Conservation (phyloP, 2,797 vertebrate species). For the Morus bassanus region DNA sequence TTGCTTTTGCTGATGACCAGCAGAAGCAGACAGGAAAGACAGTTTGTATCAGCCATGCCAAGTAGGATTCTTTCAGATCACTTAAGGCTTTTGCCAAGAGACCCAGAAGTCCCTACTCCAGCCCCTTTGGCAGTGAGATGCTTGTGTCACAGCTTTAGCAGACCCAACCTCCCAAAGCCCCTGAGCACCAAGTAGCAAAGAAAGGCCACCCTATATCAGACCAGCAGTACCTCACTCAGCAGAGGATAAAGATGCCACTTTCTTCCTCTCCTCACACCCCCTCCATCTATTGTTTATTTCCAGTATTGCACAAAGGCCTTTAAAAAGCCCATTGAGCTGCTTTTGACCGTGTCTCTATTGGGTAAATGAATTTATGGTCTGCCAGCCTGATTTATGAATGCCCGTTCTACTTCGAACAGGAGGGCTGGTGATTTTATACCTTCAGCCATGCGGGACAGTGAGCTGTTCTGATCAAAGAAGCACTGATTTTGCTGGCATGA, state of each 20-base stretch:
- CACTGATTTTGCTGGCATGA: not conserved
- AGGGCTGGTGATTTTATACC: constrained; percentile 39
- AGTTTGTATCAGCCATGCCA: not conserved
- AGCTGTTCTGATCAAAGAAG: constrained; percentile 46
- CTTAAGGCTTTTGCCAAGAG: not conserved
- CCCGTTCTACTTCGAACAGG: not conserved
- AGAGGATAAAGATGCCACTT: not conserved
- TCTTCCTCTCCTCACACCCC: not conserved
- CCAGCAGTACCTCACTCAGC: not conserved
- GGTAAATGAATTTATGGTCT: constrained; percentile 62
- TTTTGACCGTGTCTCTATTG: constrained; percentile 36
- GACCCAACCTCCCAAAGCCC: not conserved
- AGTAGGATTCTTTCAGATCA: not conserved
- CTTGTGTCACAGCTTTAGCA: not conserved
- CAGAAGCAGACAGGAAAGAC: not conserved
- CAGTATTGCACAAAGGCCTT: constrained; percentile 10
- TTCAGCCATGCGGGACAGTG: constrained; percentile 52
- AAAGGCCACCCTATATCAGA: not conserved
- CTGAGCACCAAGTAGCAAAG: not conserved
- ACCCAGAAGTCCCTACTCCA: not conserved
- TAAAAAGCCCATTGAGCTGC: constrained; percentile 26
- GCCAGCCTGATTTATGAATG: constrained; percentile 62
- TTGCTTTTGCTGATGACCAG: not conserved
- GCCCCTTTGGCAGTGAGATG: not conserved
- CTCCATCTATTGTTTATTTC: not conserved